Evolutionary conservation across 2,888 invertebrate genomes (phyloP), one percentile per base, ranked within the genome.

Genomic region (Drosophila meridionalis): DNA sequence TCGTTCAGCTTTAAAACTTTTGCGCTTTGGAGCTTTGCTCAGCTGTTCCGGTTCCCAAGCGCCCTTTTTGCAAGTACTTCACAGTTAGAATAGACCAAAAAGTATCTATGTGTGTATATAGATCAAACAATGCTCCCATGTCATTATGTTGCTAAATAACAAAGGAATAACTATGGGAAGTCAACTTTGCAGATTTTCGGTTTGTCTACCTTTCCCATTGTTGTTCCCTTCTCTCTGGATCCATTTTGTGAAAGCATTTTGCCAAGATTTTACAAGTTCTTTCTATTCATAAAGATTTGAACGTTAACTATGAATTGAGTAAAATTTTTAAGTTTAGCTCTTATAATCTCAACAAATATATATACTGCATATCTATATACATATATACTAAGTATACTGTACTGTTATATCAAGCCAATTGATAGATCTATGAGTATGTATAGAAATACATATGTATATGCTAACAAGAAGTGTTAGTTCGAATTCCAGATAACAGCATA

Each of bases 31-130:
- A 32, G 52, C 34, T 6, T 34, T 42, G 14, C 28, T 3, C 53
- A 67, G 53, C 34, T 65, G 65, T 36, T 34, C 4, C 0, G 14
- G 42, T 64, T 65, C 65, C 50, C 65, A 65, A 30, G 7, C 28
- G 38, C 9, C 34, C 34, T 8, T 11, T 20, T 9, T 5, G 20
- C 11, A 52, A 36, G 14, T 38, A 34, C 12, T 34, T 34, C 4
- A 30, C n/a, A 43, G 6, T 7, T 32, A 0, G 20, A 11, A 34
- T 12, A 36, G 11, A 26, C 34, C 52, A 60, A 40, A 47, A 30
- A 48, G 5, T 6, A 12, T 8, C 14, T 14, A 12, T 1, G 4
- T 28, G 32, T 20, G 20, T 11, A 45, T 7, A 40, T n/a, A 42
- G 63, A 36, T 11, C 40, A 42, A 43, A 5, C 56, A 56, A 56